phyloP scores from a whole-genome alignment of 2,113 vertebrate species.

The Mirza zaza region DNA sequence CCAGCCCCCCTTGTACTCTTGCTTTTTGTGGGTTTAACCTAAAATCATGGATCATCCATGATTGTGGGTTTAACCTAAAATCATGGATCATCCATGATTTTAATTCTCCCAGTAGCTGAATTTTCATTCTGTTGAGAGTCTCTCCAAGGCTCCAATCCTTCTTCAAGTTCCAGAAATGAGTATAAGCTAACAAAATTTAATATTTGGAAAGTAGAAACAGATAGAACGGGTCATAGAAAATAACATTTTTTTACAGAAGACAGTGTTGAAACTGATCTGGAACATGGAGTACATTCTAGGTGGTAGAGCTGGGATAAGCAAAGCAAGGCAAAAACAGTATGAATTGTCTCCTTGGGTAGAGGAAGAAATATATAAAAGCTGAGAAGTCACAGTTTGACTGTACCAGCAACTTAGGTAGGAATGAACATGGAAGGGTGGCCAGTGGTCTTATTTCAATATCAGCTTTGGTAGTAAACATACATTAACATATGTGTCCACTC shows the following conservation, averaged over 20 bases:
- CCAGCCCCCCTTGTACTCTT: fast-evolving
- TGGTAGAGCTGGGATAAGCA: fast-evolving
- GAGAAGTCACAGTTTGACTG: not conserved
- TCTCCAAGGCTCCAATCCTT: not conserved
- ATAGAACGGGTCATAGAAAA: not conserved
- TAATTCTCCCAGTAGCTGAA: not conserved
- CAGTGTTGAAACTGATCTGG: fast-evolving
- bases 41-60: too few relatives aligned
- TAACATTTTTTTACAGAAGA: not conserved
- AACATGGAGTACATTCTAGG: fast-evolving
- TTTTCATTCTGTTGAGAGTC: fast-evolving
- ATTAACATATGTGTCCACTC: not conserved
- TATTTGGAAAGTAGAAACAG: not conserved
- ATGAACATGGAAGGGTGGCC: fast-evolving
- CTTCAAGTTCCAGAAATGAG: not conserved
- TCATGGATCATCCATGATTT: not conserved
- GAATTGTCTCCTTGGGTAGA: not conserved
- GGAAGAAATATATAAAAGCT: not conserved
- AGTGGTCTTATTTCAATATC: not conserved
- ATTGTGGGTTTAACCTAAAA: not conserved
- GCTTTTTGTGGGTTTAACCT: not conserved
- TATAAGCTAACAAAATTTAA: not conserved
- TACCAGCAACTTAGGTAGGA: too few relatives aligned
- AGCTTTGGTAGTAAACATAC: not conserved
- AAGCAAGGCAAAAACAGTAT: too few relatives aligned